Percentiles rank a stretch among this genome's conserved stretches.
Evolutionary conservation across 1,140 invertebrate species (phyloP).

Genomic region (Xylocopa sonorina): DNA sequence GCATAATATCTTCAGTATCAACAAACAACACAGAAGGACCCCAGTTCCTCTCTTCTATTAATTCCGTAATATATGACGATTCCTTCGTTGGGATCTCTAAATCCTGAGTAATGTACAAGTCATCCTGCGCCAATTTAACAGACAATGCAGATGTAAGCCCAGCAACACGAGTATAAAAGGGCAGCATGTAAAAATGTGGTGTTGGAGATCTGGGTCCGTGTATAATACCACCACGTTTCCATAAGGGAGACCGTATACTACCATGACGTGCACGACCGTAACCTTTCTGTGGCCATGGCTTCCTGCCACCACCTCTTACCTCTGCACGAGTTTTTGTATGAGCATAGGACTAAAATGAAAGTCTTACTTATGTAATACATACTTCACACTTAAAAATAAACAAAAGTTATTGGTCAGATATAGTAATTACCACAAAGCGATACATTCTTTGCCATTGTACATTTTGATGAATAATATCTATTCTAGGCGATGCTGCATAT

Average conservation of each 20-base stretch:
- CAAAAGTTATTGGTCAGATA: conserved; percentile 11
- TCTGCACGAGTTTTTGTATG: conserved; percentile 91
- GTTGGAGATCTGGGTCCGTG: conserved; percentile 95
- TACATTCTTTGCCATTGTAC: conserved; percentile 94
- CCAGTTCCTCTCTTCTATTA: conserved; percentile 94
- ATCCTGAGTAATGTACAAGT: conserved; percentile 94
- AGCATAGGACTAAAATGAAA: conserved; percentile 84
- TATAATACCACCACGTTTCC: conserved; percentile 89
- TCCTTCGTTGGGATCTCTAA: conserved; percentile 94
- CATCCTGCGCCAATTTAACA: conserved; percentile 96
- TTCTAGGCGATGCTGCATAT: conserved; percentile 91
- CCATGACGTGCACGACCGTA: conserved; percentile 94
- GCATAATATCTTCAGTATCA: conserved; percentile 93
- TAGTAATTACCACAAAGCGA: conserved; percentile 87
- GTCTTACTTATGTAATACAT: not conserved
- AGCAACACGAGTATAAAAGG: conserved; percentile 87
- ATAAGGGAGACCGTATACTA: conserved; percentile 94
- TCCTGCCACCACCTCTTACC: conserved; percentile 92
- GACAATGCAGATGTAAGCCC: conserved; percentile 93
- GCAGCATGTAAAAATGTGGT: conserved; percentile 96
- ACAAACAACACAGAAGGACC: conserved; percentile 97
- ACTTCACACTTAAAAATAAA: not conserved
- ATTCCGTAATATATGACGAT: conserved; percentile 88
- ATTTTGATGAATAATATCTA: conserved; percentile 95
- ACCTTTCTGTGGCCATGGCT: conserved; percentile 98